phyloP scores from a whole-genome alignment of 2,888 invertebrate genomes.

The Tortrix viridana region DNA sequence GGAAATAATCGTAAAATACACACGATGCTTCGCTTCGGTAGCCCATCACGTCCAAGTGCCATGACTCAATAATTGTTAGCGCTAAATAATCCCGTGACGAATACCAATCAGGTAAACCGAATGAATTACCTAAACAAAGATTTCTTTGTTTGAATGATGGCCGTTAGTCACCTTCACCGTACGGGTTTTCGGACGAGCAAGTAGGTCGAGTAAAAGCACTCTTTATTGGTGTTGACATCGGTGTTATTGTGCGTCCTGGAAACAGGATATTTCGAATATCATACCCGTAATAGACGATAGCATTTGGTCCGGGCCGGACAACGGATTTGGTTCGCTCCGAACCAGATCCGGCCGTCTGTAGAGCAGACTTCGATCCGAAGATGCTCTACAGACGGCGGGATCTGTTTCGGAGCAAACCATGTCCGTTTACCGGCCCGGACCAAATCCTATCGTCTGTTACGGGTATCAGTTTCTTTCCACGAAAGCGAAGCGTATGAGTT shows the following conservation, averaged over 20 bases:
- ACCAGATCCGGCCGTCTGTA: no score
- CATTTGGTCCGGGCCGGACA: no score
- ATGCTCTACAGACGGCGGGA: no score
- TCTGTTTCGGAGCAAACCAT: no score
- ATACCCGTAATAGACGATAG: no score
- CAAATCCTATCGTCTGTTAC: no score
- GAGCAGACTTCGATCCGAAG: no score
- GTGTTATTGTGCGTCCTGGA: slow-evolving; percentile 2
- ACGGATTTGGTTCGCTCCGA: no score
- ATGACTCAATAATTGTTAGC: slow-evolving; percentile 33
- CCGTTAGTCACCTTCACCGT: slow-evolving; percentile 15
- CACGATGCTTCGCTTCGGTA: slow-evolving; percentile 14
- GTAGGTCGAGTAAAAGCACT: slow-evolving; percentile 21
- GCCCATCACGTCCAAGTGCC: slow-evolving; percentile 32
- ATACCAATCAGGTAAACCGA: slow-evolving; percentile 27
- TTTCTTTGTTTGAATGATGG: slow-evolving; percentile 10
- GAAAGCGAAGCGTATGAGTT: neutral
- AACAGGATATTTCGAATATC: slow-evolving; percentile 14
- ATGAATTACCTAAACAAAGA: slow-evolving; percentile 22
- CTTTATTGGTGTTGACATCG: slow-evolving; percentile 7
- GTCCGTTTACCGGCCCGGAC: no score
- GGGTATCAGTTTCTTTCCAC: slow-evolving; percentile 16
- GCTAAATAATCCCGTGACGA: slow-evolving; percentile 17
- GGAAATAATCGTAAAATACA: slow-evolving; percentile 25
- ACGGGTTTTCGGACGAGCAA: slow-evolving; percentile 4